A percentile compares a stretch with the other conserved stretches of the same genome.
phyloP scores from a whole-genome alignment of 2,888 invertebrate species.

The Augiades crinisus region DNA sequence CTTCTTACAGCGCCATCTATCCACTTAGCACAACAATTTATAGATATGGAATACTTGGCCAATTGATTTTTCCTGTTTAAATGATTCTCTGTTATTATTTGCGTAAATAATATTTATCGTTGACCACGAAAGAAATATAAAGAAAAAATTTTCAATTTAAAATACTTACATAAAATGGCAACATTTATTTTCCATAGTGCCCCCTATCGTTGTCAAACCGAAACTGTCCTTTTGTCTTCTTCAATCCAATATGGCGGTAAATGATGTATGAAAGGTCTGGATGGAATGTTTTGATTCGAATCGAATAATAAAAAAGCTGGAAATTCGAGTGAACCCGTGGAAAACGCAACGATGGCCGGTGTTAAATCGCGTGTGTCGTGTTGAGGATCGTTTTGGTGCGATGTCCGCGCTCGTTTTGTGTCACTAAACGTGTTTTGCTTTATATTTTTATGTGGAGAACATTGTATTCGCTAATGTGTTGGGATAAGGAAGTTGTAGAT shows the following conservation, averaged over 20 bases:
- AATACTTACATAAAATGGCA: constrained; percentile 40
- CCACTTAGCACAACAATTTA: too few relatives aligned
- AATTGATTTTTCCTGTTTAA: too few relatives aligned
- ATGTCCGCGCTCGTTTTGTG: constrained; percentile 49
- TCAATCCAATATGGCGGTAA: constrained; percentile 80
- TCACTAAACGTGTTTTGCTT: constrained; percentile 48
- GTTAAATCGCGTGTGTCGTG: constrained; percentile 48
- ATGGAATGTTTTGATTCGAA: constrained; percentile 78
- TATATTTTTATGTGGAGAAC: constrained; percentile 44
- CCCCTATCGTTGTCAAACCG: constrained; percentile 45
- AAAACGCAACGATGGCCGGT: constrained; percentile 56
- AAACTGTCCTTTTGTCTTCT: constrained; percentile 68
- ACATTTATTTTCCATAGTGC: constrained; percentile 40
- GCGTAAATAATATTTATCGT: too few relatives aligned
- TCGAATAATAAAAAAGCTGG: constrained; percentile 60
- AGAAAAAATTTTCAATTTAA: not conserved
- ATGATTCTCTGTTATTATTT: too few relatives aligned
- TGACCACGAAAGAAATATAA: not conserved
- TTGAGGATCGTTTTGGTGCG: constrained; percentile 46
- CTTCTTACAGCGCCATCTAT: too few relatives aligned
- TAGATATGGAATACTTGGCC: too few relatives aligned
- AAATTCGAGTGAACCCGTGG: constrained; percentile 35
- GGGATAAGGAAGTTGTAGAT: constrained; percentile 36
- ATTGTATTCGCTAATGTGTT: constrained; percentile 64
- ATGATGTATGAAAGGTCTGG: constrained; percentile 74